Conservation (phyloP, 2,113 vertebrate genomes). For the Lagopus leucura region DNA sequence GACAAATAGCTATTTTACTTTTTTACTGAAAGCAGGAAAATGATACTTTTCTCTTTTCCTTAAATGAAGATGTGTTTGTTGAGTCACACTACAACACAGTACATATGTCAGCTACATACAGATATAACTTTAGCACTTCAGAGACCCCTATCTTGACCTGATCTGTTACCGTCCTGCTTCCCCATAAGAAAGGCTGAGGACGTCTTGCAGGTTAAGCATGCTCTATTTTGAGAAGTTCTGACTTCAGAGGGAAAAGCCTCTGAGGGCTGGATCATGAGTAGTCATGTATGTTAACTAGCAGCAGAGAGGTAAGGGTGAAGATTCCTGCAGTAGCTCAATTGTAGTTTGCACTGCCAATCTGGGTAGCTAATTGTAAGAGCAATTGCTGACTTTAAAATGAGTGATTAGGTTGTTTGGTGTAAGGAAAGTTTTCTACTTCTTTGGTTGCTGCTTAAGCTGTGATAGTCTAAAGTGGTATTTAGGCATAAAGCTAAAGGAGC, state of each 20-base stretch:
- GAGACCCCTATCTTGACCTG: not conserved
- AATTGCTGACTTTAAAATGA: not conserved
- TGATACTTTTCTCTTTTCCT: not conserved
- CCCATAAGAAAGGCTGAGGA: not conserved
- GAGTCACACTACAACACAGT: not conserved
- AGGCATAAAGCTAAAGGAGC: not conserved
- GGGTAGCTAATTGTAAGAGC: not conserved
- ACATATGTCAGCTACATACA: not conserved
- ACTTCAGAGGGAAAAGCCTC: not conserved
- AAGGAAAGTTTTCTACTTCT: not conserved
- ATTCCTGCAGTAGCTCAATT: not conserved
- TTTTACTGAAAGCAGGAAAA: not conserved
- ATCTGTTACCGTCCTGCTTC: not conserved
- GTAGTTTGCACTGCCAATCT: accelerated
- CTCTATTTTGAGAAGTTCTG: not conserved
- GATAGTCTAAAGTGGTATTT: not conserved
- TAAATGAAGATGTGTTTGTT: not conserved
- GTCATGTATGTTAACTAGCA: not conserved
- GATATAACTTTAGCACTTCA: not conserved
- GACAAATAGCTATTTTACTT: no score
- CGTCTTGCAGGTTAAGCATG: not conserved
- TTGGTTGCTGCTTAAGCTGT: not conserved
- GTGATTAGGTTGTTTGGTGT: not conserved
- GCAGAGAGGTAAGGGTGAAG: not conserved
- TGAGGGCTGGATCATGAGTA: not conserved